Evolutionary conservation across 2,888 invertebrate genomes (phyloP), one percentile per base, ranked within the genome.

Genomic region (Sarcophaga variegata): DNA sequence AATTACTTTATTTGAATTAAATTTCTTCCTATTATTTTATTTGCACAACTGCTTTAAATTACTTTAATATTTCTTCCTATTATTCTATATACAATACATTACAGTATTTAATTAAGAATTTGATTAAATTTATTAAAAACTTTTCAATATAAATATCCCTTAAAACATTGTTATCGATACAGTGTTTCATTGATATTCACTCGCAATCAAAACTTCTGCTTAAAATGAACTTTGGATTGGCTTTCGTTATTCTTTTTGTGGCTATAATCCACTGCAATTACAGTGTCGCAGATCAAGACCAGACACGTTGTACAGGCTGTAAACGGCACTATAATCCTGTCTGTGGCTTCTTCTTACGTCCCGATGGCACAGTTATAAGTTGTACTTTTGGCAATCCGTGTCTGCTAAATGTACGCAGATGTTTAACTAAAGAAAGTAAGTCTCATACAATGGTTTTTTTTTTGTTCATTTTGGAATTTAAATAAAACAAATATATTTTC

Each of bases 341-440:
- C 12, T 81, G 74, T 71, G 72, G 67, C 10, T 4, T 4, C 2
- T 20, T 71, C 54, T 8, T 20, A 54, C 54, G 25, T 49, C 62
- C 3, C n/a, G 12, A n/a, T 25, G 64, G 64, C n/a, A 63, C 11
- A 14, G 1, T 8, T 8, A 60, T 74, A 10, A 45, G n/a, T 25
- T 74, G 80, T 72, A 81, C 72, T 6, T 81, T 74, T 11, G 12
- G 47, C 11, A 81, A 74, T 47, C 1, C 3, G 11, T 81, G 80
- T 14, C 1, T 5, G 2, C 59, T 80, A 17, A 20, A 14, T 17
- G 59, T 45, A 4, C 64, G 54, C 14, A 49, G 22, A 1, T 80
- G 79, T 59, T 14, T 59, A 62, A 14, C 47, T 17, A 64, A 70
- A 14, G 66, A 72, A 71, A 22, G 79, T 80, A 80, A 71, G 79